Evolutionary conservation across 92 coral and sea anemone species (phyloP).

Genomic region (Diadumene lineata): DNA sequence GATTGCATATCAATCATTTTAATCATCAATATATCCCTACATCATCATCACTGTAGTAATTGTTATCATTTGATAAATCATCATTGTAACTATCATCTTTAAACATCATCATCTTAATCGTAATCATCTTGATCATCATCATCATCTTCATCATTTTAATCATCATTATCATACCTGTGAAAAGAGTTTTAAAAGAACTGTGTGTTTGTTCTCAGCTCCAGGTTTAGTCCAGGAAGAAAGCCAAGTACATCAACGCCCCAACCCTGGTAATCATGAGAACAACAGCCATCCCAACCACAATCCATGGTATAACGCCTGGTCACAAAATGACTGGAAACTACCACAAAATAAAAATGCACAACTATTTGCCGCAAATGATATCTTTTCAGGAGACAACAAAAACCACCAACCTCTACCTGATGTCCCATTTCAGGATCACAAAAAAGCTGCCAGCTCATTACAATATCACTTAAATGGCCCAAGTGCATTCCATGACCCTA

Average conservation of each 20-base stretch:
- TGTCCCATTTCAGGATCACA: neutral
- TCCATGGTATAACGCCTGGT: slow-evolving; percentile 21
- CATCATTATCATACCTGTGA: neutral
- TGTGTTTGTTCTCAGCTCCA: neutral
- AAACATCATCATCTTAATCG: neutral
- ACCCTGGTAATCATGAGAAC: neutral
- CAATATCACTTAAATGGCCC: slow-evolving; percentile 30
- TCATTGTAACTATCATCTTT: neutral
- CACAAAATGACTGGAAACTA: slow-evolving; percentile 17
- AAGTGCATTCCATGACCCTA: slow-evolving; percentile 45
- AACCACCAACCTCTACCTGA: neutral
- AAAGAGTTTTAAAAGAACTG: no score
- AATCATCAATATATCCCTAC: neutral
- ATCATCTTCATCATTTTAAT: neutral
- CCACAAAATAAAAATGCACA: neutral
- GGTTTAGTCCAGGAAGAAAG: neutral
- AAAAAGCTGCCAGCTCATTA: slow-evolving; percentile 12
- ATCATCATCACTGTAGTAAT: neutral
- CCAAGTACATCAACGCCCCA: neutral
- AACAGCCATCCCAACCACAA: neutral
- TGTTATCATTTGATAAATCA: neutral
- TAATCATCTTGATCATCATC: neutral
- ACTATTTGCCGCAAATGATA: neutral
- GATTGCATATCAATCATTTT: neutral
- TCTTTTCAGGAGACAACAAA: neutral